Base-by-base conservation (phyloP, 2,797 vertebrate species). In the Bovichtus variegatus region DNA sequence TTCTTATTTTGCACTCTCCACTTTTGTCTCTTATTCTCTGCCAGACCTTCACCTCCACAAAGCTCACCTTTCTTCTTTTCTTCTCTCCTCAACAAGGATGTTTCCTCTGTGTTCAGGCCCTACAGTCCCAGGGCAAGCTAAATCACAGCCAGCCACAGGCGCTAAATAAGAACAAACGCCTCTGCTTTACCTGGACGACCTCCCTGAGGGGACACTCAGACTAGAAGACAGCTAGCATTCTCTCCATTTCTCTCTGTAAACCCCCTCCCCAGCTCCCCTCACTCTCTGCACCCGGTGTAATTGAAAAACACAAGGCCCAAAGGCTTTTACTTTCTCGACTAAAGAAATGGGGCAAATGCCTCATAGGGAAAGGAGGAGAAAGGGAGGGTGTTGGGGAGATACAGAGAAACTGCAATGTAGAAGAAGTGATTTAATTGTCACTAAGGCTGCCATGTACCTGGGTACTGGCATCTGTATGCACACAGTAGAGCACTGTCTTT, bases 131-230 rank as follows among this genome's bases (percentile, higher is more conserved):
- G 47, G 43, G 67, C 71, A 68, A 61, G 63, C 83, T 77, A 87
- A 87, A 92, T 87, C 84, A 89, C 86, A 89, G 82, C 64, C 41
- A 80, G 85, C 91, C 76, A 83, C 81, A 80, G 77, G 89, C 68
- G 41, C 82, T 76, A 83, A 91, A 92, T 86, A 89, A 88, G 84
- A 92, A 90, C 84, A 88, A 91, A 90, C 80, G 13, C 72, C 81
- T 84, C 75, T 78, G 82, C 82, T 90, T 85, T 85, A 92, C 86
- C 84, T 85, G 81, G 80, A 80, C 74, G 65, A 78, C 59, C 75
- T 86, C 82, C 85, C 87, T 38, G 34, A 87, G 87, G 91, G 86
- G 82, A 84, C 86, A 71, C 77, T 63, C 76, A 47, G 64, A 70
- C 70, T 58, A 67, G 59, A 74, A 81, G 80, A 67, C 64, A 76